Conservation (phyloP, 2,113 vertebrate genomes). For the Pedetes capensis region DNA sequence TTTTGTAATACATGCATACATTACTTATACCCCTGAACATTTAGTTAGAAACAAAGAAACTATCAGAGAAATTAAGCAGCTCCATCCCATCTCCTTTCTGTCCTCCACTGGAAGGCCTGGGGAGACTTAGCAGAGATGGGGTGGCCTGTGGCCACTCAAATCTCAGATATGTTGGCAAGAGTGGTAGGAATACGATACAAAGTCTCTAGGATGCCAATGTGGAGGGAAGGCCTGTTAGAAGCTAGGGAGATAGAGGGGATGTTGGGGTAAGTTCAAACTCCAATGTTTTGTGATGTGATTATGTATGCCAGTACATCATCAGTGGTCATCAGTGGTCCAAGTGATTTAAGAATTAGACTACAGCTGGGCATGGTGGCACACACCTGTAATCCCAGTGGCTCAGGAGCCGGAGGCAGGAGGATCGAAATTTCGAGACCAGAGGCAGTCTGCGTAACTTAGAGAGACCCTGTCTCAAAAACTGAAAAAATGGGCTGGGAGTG, state of each 20-base stretch:
- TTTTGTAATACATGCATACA: neutral
- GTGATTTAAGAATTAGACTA: constrained; percentile 31
- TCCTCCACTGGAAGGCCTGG: neutral
- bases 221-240: neutral
- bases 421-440: too few species aligned
- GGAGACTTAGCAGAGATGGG: neutral
- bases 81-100: neutral
- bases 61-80: neutral
- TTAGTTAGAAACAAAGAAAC: neutral
- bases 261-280: neutral
- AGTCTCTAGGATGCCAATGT: neutral
- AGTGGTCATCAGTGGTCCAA: neutral
- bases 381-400: too few species aligned
- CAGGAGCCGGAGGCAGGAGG: too few species aligned
- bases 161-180: neutral
- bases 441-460: too few species aligned
- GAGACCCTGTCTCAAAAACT: too few species aligned
- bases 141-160: neutral
- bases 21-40: neutral
- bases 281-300: neutral
- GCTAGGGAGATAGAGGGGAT: neutral
- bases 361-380: too few species aligned
- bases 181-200: neutral
- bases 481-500: too few species aligned
- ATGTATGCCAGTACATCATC: neutral